Evolutionary conservation across 2,113 vertebrate genomes (phyloP).

Genomic region (Pica pica): DNA sequence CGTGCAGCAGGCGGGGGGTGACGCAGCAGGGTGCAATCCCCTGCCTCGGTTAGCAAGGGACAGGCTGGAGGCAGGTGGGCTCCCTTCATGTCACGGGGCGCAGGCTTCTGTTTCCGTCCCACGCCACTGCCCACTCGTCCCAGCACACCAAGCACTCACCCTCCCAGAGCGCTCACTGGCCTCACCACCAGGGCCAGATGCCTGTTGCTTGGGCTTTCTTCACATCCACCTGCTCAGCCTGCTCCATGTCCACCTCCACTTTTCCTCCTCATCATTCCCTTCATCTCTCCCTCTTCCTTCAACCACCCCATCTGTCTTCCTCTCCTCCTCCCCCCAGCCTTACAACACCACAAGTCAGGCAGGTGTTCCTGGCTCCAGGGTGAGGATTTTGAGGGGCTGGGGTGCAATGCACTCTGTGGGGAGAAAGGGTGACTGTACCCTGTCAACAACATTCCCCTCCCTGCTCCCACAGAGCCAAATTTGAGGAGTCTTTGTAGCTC

Average conservation of each 20-base stretch:
- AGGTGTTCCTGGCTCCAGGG: neutral
- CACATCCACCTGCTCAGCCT: neutral
- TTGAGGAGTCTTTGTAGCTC: neutral
- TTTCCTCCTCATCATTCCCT: neutral
- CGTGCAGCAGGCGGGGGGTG: neutral
- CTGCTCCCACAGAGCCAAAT: neutral
- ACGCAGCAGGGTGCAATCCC: accelerated
- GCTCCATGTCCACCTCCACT: neutral
- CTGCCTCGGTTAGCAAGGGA: neutral
- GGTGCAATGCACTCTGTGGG: neutral
- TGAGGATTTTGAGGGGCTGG: neutral
- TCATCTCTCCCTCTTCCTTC: neutral
- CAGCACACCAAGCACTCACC: accelerated
- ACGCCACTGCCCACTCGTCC: accelerated
- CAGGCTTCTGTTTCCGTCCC: neutral
- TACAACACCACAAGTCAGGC: neutral
- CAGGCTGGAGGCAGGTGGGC: neutral
- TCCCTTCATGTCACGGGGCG: accelerated
- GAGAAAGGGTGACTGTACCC: neutral
- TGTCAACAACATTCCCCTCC: neutral
- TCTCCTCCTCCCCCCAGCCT: neutral
- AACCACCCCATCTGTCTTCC: accelerated
- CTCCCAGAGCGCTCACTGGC: accelerated
- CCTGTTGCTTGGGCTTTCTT: neutral
- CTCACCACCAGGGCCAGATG: accelerated